phyloP scores from a whole-genome alignment of 1,140 invertebrate species.

The Drosophila burlai region DNA sequence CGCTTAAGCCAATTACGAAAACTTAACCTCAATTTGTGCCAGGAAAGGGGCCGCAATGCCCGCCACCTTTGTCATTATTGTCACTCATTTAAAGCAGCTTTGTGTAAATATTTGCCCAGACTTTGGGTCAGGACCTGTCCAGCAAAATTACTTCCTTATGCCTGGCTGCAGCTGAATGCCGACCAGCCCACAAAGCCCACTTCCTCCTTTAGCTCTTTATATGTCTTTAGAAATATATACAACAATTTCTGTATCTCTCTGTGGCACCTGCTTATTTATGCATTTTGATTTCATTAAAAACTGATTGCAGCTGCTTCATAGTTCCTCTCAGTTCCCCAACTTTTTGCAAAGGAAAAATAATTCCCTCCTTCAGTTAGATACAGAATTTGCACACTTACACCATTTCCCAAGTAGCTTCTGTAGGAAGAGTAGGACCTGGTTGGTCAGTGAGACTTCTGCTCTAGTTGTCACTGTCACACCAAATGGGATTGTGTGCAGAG shows the following conservation, averaged over 20 bases:
- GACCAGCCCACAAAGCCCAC: conserved; percentile 17
- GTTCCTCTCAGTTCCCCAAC: conserved; percentile 35
- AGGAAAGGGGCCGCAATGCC: conserved; percentile 19
- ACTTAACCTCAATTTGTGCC: conserved; percentile 75
- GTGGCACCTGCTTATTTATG: conserved; percentile 64
- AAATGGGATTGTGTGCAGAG: conserved; percentile 17
- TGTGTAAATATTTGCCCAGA: conserved; percentile 46
- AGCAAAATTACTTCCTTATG: conserved; percentile 52
- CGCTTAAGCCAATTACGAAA: conserved; percentile 77
- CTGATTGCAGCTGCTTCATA: conserved; percentile 59
- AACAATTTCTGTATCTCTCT: neutral
- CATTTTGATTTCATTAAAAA: conserved; percentile 72
- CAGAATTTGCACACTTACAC: conserved; percentile 26
- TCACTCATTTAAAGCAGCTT: conserved; percentile 63
- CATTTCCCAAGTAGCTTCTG: conserved; percentile 30
- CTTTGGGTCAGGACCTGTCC: conserved; percentile 7
- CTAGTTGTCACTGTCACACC: conserved; percentile 24
- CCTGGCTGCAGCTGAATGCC: conserved; percentile 61
- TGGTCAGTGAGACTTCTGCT: conserved; percentile 43
- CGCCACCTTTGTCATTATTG: conserved; percentile 37
- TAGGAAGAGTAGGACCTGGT: neutral
- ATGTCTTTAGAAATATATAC: neutral
- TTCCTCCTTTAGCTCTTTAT: neutral
- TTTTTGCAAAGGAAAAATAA: conserved; percentile 30
- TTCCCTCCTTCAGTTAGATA: conserved; percentile 15